phyloP scores from a whole-genome alignment of 35 echinoderm and acorn worm species.

The Holothuria glaberrima region DNA sequence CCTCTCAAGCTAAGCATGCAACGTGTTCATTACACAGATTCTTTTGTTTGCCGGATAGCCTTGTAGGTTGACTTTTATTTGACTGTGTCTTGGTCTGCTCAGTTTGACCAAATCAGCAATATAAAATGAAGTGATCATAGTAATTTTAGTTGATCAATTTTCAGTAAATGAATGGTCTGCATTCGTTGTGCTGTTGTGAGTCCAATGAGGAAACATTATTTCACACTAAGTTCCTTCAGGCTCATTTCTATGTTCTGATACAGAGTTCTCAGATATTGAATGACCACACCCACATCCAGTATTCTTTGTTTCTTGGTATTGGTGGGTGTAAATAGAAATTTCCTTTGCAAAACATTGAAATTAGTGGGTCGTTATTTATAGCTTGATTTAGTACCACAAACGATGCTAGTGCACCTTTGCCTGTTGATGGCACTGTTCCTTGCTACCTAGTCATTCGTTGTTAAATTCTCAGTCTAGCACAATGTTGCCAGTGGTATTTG shows the following conservation, averaged over 20 bases:
- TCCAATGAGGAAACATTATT: conserved; percentile 9
- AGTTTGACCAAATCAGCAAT: conserved; percentile 9
- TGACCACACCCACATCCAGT: conserved; percentile 61
- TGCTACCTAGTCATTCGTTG: neutral
- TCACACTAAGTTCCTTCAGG: neutral
- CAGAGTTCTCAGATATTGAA: neutral
- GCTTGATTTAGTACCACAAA: conserved; percentile 25
- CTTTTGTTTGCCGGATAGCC: neutral
- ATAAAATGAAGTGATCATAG: neutral
- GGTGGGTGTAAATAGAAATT: conserved; percentile 63
- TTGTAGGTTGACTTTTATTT: neutral
- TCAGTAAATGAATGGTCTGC: conserved; percentile 16
- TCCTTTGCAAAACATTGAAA: conserved; percentile 60
- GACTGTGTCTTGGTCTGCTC: neutral
- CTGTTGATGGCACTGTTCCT: conserved; percentile 32
- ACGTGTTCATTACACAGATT: neutral
- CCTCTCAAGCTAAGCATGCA: neutral
- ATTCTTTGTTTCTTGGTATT: conserved; percentile 57
- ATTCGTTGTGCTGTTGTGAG: conserved; percentile 22
- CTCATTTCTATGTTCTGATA: neutral
- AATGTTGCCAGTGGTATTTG: conserved; percentile 23
- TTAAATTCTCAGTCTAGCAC: conserved; percentile 8
- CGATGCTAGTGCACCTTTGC: conserved; percentile 48
- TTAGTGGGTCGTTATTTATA: conserved; percentile 55
- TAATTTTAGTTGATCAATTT: conserved; percentile 20